These are phyloP conservation scores for Crocuta crocuta DNA, from an alignment of 2,113 vertebrate genomes.

Conservation along the genomic window DNA sequence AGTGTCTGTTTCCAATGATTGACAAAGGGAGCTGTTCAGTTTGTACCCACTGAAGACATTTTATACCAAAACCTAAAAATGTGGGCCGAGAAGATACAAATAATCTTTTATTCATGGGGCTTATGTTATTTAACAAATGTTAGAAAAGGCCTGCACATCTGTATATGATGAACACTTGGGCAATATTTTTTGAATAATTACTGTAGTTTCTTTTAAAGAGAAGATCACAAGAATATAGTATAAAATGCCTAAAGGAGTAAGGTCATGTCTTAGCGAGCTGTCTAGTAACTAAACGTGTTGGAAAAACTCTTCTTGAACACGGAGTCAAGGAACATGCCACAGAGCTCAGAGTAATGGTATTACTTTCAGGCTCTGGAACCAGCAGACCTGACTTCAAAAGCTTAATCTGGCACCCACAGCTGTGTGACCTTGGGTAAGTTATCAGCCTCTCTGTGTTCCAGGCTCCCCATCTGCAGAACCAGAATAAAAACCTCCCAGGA, in stretches of 20 bases:
- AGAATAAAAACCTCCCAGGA: not conserved
- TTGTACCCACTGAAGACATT: not conserved
- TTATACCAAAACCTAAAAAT: slow-evolving; percentile 16
- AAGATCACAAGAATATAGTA: not conserved
- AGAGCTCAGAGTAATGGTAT: not conserved
- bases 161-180: not conserved
- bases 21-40: not conserved
- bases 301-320: slow-evolving; percentile 1
- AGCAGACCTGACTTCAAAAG: not conserved
- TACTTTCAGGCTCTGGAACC: not conserved
- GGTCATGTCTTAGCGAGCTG: not conserved
- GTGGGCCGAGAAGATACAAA: not conserved
- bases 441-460: not conserved
- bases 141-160: not conserved
- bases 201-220: not conserved
- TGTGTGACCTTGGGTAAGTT: not conserved
- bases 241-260: slow-evolving; percentile 45
- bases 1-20: not conserved
- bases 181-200: not conserved
- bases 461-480: not conserved
- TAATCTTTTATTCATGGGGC: not conserved
- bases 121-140: not conserved
- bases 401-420: not conserved
- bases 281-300: not conserved
- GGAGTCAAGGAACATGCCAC: not conserved